Evolutionary conservation across 2,797 vertebrate species (phyloP).

Genomic region (Mus caroli): DNA sequence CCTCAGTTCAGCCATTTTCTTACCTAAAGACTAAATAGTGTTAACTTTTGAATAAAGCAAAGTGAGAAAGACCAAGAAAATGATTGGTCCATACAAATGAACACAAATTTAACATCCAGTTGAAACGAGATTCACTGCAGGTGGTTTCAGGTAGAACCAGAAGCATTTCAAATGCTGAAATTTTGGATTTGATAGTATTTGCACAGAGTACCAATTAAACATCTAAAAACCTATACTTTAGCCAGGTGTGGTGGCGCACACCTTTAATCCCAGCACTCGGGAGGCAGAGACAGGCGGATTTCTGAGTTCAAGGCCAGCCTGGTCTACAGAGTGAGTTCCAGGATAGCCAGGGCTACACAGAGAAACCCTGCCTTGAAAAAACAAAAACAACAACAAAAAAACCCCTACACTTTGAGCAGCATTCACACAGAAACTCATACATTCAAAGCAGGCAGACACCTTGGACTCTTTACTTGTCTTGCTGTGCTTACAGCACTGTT

Average conservation of each 20-base stretch:
- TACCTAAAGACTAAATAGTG: not conserved
- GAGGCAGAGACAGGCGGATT: no score
- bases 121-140: no score
- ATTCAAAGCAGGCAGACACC: not conserved
- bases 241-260: no score
- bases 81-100: not conserved
- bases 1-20: not conserved
- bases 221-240: no score
- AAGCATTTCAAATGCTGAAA: not conserved
- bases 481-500: not conserved
- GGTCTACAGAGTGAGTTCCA: no score
- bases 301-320: no score
- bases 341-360: no score
- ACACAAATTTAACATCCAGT: not conserved
- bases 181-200: not conserved
- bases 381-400: no score
- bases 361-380: no score
- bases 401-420: not conserved
- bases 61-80: not conserved
- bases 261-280: no score
- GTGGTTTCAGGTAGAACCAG: not conserved
- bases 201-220: not conserved
- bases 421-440: not conserved
- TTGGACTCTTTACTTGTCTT: not conserved
- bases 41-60: slow-evolving; percentile 9